Evolutionary conservation across 2,888 invertebrate species (phyloP), one percentile per base, ranked within the genome.

Genomic region (Drosophila eohydei): DNA sequence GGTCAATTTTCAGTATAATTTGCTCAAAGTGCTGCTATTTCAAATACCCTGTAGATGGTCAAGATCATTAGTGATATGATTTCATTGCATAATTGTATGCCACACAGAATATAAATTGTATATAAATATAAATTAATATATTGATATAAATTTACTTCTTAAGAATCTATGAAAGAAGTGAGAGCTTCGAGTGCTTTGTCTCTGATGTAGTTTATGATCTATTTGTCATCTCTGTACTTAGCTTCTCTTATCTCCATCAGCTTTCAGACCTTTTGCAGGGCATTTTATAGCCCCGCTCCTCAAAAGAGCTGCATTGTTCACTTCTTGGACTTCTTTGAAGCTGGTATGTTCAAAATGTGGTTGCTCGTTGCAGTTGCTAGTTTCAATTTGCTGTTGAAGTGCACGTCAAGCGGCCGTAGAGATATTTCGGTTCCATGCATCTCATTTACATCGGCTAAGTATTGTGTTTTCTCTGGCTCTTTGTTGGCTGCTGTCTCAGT

Each of bases 341-440:
- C 68, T 51, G 71, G 64, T 76, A 75, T 78, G 68, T 65, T 71
- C 64, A 68, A 72, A 83, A 69, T 72, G 58, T 52, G 54, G 57
- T 59, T 55, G 56, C 50, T 43, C 34, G 36, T 62, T 51, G 56
- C 58, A 58, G 62, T 66, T 57, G 54, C 28, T 40, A 43, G 56
- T 64, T 75, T 71, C 71, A 72, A 75, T 80, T 75, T 71, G 57
- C 66, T 62, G 50, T 76, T 56, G 63, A 66, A 56, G 48, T 32
- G 51, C 38, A 50, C 38, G 32, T 34, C 52, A 34, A 63, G 58
- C 59, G 55, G 36, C 63, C 67, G 63, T 50, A 50, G 59, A 64
- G 62, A 64, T 81, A 70, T 74, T 81, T 85, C 38, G 63, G 57
- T 70, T 64, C 78, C 58, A 63, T 83, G 71, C 75, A 86, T 78